phyloP scores from a whole-genome alignment of 1,140 invertebrate species.

The Magallana angulata region DNA sequence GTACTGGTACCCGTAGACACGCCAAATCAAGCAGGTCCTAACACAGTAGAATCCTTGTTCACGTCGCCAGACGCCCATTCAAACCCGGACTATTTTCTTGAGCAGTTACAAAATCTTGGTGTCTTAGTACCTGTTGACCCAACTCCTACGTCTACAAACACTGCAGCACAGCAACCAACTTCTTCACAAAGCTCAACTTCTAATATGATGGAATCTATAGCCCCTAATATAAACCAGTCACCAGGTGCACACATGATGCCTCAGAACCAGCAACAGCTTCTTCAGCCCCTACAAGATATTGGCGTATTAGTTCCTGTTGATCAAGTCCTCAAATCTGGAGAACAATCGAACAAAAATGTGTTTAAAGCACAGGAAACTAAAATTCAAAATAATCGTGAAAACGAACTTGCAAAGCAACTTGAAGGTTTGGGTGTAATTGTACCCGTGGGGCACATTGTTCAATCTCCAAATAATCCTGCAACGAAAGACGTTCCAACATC shows the following conservation, averaged over 20 bases:
- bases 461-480: neutral
- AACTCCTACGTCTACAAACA: neutral
- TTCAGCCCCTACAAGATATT: neutral
- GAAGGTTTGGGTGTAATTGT: slow-evolving; percentile 7
- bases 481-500: neutral
- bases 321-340: neutral
- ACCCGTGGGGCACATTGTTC: neutral
- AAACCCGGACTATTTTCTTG: slow-evolving; percentile 12
- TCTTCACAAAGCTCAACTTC: neutral
- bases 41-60: neutral
- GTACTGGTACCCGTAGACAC: neutral
- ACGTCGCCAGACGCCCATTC: neutral
- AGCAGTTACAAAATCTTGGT: slow-evolving; percentile 11
- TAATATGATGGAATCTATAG: neutral
- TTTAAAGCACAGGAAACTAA: neutral
- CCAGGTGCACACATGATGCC: neutral
- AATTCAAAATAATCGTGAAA: neutral
- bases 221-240: neutral
- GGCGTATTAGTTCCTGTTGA: slow-evolving; percentile 18
- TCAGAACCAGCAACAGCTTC: neutral
- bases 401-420: slow-evolving; percentile 9
- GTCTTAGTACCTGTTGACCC: neutral
- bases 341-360: neutral
- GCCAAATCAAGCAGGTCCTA: neutral
- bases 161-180: neutral